Conservation (phyloP, 2,113 vertebrate species). For the Laticauda colubrina region DNA sequence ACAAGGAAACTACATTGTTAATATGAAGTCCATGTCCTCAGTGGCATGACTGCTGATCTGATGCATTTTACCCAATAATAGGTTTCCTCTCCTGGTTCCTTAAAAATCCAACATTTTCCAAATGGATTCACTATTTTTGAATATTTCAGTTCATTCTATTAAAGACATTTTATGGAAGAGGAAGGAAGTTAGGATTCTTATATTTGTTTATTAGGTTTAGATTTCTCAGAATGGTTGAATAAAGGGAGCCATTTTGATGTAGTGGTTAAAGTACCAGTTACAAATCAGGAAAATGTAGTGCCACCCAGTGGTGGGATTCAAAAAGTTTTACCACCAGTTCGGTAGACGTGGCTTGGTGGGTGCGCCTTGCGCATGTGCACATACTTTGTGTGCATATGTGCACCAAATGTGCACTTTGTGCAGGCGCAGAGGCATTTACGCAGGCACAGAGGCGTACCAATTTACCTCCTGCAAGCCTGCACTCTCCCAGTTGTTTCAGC, state of each 20-base stretch:
- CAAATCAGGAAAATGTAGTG: background rate
- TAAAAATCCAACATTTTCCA: background rate
- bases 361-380: too few species aligned
- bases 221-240: background rate
- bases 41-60: background rate
- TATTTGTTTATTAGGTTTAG: background rate
- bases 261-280: background rate
- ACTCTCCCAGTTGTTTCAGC: too few species aligned
- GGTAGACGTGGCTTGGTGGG: too few species aligned
- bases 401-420: too few species aligned
- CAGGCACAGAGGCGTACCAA: too few species aligned
- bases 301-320: background rate
- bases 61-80: background rate
- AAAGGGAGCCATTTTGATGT: background rate
- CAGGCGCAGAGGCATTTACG: too few species aligned
- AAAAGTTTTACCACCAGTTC: too few species aligned
- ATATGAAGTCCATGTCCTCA: background rate
- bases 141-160: background rate
- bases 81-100: background rate
- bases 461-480: too few species aligned
- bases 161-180: background rate
- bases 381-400: too few species aligned
- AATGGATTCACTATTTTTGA: background rate
- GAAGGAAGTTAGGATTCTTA: background rate
- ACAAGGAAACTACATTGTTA: background rate